These are phyloP conservation scores for Gymnodraco acuticeps DNA, from an alignment of 2,797 vertebrate genomes.

Conservation along the genomic window DNA sequence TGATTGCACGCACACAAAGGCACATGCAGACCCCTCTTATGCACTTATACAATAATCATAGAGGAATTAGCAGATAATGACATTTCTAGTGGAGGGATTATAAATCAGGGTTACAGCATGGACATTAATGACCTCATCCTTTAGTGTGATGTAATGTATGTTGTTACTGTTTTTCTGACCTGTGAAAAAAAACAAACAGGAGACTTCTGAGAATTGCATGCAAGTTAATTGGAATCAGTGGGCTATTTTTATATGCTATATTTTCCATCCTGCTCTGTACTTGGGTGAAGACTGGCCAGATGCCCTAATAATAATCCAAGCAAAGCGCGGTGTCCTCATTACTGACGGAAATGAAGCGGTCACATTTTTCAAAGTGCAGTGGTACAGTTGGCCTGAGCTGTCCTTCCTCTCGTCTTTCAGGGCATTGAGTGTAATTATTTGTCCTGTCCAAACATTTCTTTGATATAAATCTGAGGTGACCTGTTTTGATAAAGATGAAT, in stretches of 20 bases:
- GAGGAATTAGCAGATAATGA: slow-evolving; percentile 19
- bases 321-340: slow-evolving; percentile 50
- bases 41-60: slow-evolving; percentile 25
- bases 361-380: slow-evolving; percentile 24
- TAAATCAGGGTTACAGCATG: not conserved
- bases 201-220: slow-evolving; percentile 54
- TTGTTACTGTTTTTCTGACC: slow-evolving; percentile 22
- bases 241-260: slow-evolving; percentile 60
- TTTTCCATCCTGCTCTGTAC: slow-evolving; percentile 53
- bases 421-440: not conserved
- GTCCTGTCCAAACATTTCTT: slow-evolving; percentile 1
- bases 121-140: slow-evolving; percentile 19
- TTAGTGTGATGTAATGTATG: slow-evolving; percentile 47
- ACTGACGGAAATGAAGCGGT: slow-evolving; percentile 31
- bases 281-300: slow-evolving; percentile 46
- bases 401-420: slow-evolving; percentile 10
- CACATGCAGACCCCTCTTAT: not conserved
- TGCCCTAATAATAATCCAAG: slow-evolving; percentile 43
- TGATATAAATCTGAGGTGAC: not conserved
- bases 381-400: slow-evolving; percentile 6
- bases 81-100: slow-evolving; percentile 20
- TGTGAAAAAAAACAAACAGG: not conserved
- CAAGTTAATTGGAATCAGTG: slow-evolving; percentile 17
- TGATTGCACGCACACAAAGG: not conserved
- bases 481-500: not conserved